Percentiles rank a stretch among this genome's conserved stretches.
Evolutionary conservation across 2,113 vertebrate species (phyloP).

Genomic region (Bos taurus): DNA sequence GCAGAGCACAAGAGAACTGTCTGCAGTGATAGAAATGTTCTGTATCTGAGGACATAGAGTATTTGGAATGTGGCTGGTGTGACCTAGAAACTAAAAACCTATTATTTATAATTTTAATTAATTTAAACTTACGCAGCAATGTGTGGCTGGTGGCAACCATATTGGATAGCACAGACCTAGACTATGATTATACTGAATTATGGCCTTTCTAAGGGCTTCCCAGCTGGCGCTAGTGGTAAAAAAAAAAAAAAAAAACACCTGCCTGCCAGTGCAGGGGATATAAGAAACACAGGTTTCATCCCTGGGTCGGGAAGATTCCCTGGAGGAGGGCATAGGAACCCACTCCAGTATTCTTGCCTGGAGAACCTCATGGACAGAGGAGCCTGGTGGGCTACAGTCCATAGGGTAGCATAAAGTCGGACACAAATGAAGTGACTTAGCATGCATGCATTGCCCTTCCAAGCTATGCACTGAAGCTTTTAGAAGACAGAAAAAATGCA

Average conservation of each 20-base stretch:
- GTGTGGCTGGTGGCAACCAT: background rate
- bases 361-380: background rate
- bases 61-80: background rate
- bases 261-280: background rate
- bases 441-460: background rate
- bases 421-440: background rate
- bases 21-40: background rate
- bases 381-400: background rate
- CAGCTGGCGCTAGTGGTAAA: background rate
- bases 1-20: background rate
- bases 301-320: background rate
- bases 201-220: background rate
- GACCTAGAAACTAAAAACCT: background rate
- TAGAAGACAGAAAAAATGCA: background rate
- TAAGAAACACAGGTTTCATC: background rate
- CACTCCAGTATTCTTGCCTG: background rate
- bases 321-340: background rate
- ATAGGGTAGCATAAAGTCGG: background rate
- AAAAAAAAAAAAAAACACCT: background rate
- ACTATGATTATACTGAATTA: background rate
- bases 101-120: background rate
- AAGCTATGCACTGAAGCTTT: background rate
- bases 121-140: background rate
- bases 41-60: background rate
- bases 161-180: background rate